These are phyloP conservation scores for Lepidurus couesii DNA, from an alignment of 1,140 invertebrate genomes.

Conservation along the genomic window DNA sequence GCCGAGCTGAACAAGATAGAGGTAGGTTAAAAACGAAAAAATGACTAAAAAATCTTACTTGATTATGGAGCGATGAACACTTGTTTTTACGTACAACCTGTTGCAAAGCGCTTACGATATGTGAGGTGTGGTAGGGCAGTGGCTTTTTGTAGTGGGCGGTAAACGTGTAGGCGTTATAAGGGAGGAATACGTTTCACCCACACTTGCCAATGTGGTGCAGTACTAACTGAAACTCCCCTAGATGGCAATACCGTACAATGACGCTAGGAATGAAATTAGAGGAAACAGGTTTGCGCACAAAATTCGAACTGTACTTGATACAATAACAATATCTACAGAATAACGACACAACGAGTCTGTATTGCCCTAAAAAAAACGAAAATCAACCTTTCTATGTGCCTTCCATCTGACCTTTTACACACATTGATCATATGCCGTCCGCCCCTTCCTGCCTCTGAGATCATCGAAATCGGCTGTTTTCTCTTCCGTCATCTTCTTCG, in stretches of 20 bases:
- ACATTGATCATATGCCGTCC: background rate
- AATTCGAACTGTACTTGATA: background rate
- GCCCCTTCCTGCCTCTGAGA: background rate
- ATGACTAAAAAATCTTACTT: background rate
- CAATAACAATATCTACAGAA: background rate
- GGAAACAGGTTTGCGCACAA: background rate
- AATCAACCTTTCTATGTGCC: background rate
- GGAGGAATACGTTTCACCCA: background rate
- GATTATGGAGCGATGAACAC: background rate
- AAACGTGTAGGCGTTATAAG: background rate
- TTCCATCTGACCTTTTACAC: background rate
- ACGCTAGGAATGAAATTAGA: background rate
- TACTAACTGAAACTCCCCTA: background rate
- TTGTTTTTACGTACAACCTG: background rate
- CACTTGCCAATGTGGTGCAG: background rate
- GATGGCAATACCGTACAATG: background rate
- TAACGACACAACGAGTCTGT: background rate
- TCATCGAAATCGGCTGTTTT: background rate
- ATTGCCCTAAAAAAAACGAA: background rate
- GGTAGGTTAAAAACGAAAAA: background rate
- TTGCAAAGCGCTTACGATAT: background rate
- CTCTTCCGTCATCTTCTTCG: background rate
- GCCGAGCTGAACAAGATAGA: no score
- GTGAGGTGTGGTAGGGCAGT: slow-evolving; percentile 9
- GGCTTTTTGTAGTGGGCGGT: slow-evolving; percentile 11